phyloP scores from a whole-genome alignment of 2,797 vertebrate species.

The Phoxinus dragarum region DNA sequence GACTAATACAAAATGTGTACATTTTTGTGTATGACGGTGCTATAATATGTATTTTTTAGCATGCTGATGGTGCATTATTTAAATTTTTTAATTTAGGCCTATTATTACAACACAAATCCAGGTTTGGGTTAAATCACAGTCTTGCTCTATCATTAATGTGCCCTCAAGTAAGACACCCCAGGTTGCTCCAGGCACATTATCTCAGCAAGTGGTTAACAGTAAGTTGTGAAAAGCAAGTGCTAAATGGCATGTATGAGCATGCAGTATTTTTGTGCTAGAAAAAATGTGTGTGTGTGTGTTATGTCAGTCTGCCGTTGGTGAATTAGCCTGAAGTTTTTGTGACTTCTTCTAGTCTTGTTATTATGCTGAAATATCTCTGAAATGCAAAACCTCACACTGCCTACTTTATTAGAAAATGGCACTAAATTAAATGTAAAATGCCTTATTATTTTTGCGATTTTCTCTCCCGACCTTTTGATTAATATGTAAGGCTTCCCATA shows the following conservation, averaged over 20 bases:
- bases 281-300: neutral
- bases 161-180: neutral
- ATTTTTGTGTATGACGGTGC: neutral
- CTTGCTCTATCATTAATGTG: neutral
- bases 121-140: slow-evolving; percentile 3
- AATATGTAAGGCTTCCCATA: slow-evolving; percentile 2
- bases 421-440: slow-evolving; percentile 7
- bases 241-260: slow-evolving; percentile 25
- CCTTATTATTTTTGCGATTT: neutral
- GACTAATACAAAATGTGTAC: neutral
- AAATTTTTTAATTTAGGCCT: neutral
- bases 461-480: neutral
- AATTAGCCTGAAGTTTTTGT: neutral
- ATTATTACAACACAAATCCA: neutral
- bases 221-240: slow-evolving; percentile 15
- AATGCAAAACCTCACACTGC: neutral
- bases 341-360: neutral
- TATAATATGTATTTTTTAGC: neutral
- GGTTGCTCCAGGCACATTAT: slow-evolving; percentile 14
- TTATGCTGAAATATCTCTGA: slow-evolving; percentile 10
- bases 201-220: slow-evolving; percentile 1
- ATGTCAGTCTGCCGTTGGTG: neutral
- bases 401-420: slow-evolving; percentile 4
- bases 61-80: neutral
- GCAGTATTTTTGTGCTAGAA: slow-evolving; percentile 9